Base-by-base conservation (phyloP, 2,113 vertebrate genomes). In the Rhineura floridana region DNA sequence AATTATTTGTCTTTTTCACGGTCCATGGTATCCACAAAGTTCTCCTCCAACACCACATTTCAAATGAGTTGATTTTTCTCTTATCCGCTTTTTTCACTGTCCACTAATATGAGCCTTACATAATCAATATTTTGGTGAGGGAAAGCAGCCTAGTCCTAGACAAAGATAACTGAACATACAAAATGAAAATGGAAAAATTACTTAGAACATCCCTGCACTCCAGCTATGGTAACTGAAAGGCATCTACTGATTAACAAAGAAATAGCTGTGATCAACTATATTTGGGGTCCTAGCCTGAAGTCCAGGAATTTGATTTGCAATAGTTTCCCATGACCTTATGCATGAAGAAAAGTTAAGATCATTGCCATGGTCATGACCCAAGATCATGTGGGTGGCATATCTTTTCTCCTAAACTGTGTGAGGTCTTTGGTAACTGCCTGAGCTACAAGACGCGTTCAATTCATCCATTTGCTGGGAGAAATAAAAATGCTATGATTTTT, bases 381-480 rank as follows among this genome's bases (percentile, higher is more conserved):
- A 1, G 9, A 70, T 50, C 65, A 6, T 52, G 88, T 75, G 33
- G 3, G 13, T 89, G 86, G 1, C 33, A 85, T 5, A 0, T 88
- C n/a, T 33, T 5, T 25, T 30, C 0, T 69, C 11, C 36, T 6
- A 48, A 78, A 48, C 28, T 67, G 86, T 46, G 46, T 89, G 15
- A 19, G n/a, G 4, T 80, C 4, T 23, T 85, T 84, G 91, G 73
- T 86, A 91, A 39, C 25, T 81, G 7, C 1, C 28, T 3, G 6
- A 93, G 28, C 42, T 19, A 17, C 2, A 13, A 76, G 30, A 3
- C 73, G 1, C 7, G 2, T 10, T 77, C 55, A 63, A 15, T 44
- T 44, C 36, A 62, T 39, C 39, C 23, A 55, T 81, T 69, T 85
- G 76, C 67, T 76, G 46, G n/a, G 2, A 78, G 30, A 93, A 92